Conservation (phyloP, 2,113 vertebrate species). For the Silurus meridionalis region DNA sequence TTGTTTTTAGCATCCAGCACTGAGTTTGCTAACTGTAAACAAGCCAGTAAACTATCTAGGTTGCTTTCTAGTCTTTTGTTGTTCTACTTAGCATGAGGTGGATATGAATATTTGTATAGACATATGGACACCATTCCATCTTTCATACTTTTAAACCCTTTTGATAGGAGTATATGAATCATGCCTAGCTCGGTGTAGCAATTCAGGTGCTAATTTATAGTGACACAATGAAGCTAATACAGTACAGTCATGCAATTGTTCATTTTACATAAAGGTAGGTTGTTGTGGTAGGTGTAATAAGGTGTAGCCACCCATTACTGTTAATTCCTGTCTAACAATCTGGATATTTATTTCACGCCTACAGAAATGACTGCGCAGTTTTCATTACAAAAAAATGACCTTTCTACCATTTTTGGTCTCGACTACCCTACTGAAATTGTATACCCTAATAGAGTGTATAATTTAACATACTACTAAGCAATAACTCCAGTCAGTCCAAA, state of each 20-base stretch:
- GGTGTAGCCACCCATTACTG: neutral
- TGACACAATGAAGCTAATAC: neutral
- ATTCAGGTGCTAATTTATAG: neutral
- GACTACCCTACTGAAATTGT: neutral
- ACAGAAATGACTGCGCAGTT: neutral
- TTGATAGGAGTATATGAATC: neutral
- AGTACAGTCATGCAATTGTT: neutral
- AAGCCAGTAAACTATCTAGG: neutral
- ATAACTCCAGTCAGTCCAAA: neutral
- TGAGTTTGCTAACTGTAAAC: neutral
- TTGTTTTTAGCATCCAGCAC: neutral
- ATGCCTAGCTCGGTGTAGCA: neutral
- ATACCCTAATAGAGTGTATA: neutral
- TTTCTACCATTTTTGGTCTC: neutral
- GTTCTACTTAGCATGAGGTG: neutral
- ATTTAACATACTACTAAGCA: neutral
- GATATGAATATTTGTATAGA: neutral
- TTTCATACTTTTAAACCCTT: neutral
- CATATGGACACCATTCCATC: neutral
- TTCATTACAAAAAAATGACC: neutral
- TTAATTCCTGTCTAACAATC: neutral
- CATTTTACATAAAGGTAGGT: neutral
- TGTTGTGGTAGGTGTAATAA: neutral
- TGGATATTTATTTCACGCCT: neutral
- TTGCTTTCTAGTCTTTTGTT: neutral